Evolutionary conservation across 2,888 invertebrate species (phyloP), one percentile per base, ranked within the genome.

Genomic region (Venusia cambrica): DNA sequence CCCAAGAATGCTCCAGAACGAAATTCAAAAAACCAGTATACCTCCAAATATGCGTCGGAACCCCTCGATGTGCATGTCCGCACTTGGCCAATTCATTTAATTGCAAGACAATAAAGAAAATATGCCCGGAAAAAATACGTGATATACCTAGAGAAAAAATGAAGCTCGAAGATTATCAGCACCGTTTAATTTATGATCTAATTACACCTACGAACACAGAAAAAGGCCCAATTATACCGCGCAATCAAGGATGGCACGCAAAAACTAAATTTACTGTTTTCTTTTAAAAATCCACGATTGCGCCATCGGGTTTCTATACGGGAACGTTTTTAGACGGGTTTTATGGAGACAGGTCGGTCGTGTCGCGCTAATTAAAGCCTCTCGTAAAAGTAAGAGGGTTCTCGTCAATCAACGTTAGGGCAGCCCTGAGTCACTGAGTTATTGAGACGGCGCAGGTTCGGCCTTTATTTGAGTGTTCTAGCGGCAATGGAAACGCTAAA

Each of bases 361-460:
- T 68, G 72, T 69, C 70, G 69, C 59, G 53, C 72, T 83, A 83
- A 84, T 83, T 83, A 84, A 73, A 62, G 38, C 59, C 57, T 61
- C 73, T 79, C 80, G 70, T 83, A 77, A 79, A n/a, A 77, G 67
- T 56, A 58, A 57, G 62, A 69, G 70, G 19, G 71, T 64, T 53
- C 58, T 65, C 76, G 77, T 81, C 83, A 80, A 84, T 81, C 80
- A 78, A 70, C 60, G 63, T 60, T 60, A 64, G 68, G 63, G 66
- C 63, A 61, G 54, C 42, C 38, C 56, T 68, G 73, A 73, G 62
- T 74, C 32, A 28, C 55, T 68, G 73, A 43, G 45, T 48, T 73
- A 79, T 73, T 59, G 70, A 53, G 59, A 68, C 61, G 64, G 58
- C 59, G 20, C 11, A n/a, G 22, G 18, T 29, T 8, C 6, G 16